phyloP scores from a whole-genome alignment of 1,140 invertebrate genomes.

The Aphelenchoides fujianensis region DNA sequence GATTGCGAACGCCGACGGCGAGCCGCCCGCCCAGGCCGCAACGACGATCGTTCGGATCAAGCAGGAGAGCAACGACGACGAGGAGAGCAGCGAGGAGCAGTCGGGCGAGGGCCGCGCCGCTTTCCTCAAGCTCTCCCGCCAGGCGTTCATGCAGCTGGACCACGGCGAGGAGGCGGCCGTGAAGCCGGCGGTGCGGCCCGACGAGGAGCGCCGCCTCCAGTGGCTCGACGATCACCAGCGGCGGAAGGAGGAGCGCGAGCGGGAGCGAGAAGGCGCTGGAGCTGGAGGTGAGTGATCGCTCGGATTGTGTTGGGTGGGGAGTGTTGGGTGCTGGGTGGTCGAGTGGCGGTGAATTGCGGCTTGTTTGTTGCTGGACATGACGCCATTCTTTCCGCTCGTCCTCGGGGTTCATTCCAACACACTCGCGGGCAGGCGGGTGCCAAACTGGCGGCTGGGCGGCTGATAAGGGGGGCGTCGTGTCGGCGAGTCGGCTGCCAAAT shows the following conservation, averaged over 20 bases:
- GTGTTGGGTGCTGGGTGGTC: too few relatives aligned
- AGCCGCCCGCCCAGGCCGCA: background rate
- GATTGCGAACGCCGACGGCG: background rate
- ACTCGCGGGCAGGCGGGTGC: too few relatives aligned
- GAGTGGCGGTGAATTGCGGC: too few relatives aligned
- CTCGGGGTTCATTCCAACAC: too few relatives aligned
- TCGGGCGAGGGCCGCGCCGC: background rate
- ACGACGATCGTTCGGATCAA: conserved; percentile 5
- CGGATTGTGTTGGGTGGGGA: too few relatives aligned
- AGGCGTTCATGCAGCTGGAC: conserved; percentile 14
- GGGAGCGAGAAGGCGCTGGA: too few relatives aligned
- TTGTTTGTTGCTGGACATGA: too few relatives aligned
- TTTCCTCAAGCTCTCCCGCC: conserved; percentile 7
- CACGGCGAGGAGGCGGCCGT: background rate
- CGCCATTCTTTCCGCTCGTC: too few relatives aligned
- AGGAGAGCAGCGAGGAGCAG: background rate
- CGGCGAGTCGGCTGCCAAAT: too few relatives aligned
- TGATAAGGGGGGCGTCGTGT: too few relatives aligned
- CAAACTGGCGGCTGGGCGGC: too few relatives aligned
- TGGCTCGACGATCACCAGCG: conserved; percentile 15
- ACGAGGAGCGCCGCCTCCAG: conserved; percentile 5
- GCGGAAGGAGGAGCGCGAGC: conserved; percentile 2
- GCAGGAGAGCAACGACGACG: conserved; percentile 4
- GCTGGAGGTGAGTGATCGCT: too few relatives aligned
- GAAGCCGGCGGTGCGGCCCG: conserved; percentile 1